Base-by-base conservation (phyloP, 2,797 vertebrate genomes). In the Chromobotia macracanthus region DNA sequence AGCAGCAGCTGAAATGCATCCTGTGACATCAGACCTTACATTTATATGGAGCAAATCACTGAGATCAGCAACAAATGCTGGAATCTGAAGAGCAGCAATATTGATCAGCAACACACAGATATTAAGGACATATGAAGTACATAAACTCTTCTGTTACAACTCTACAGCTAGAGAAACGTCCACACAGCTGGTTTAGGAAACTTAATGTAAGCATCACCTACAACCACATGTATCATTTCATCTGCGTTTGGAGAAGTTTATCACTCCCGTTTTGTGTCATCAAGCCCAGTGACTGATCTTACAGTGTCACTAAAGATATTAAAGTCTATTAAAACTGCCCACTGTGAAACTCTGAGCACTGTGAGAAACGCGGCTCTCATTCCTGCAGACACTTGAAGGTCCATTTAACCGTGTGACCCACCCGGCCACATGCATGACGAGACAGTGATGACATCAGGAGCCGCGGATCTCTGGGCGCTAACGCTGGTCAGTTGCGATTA, bases 241-340 rank as follows among this genome's bases (percentile, higher is more conserved):
- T 77, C 69, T 67, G 58, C 7, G 18, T 64, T 64, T 21, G 18
- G 73, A 3, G 46, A 48, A n/a, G n/a, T n/a, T n/a, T n/a, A n/a
- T n/a, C n/a, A n/a, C n/a, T n/a, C n/a, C n/a, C 11, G 15, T 44
- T 44, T n/a, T n/a, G n/a, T 65, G 58, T 53, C 60, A 18, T 15
- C 58, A 41, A n/a, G n/a, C n/a, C n/a, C n/a, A n/a, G n/a, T n/a
- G n/a, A n/a, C n/a, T n/a, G 5, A 31, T 31, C 3, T 21, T 15
- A 61, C 31, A 15, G 38, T 31, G 31, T 31, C 31, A 3, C 31
- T 31, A 31, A 31, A 31, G 5, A 3, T 5, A 31, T 31, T n/a
- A n/a, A n/a, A n/a, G 58, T 58, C 75, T 65, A 72, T 53, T 75
- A 58, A 72, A 85, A 75, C 61, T 11, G 53, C 69, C 44, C 66